Evolutionary conservation across 2,888 invertebrate species (phyloP).

Genomic region (Dioctria rufipes): DNA sequence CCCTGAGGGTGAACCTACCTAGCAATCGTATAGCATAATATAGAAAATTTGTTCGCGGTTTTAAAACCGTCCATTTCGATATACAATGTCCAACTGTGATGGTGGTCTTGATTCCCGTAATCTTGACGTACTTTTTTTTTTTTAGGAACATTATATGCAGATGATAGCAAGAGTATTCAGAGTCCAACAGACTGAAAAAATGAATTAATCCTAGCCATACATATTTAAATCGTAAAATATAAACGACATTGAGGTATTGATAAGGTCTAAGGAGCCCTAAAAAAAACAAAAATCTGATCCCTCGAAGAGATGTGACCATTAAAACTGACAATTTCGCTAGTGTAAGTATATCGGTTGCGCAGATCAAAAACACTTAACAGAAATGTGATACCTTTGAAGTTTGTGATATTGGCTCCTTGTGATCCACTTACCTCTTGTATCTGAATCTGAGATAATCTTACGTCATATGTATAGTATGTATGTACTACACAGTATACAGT

Average conservation of each 20-base stretch:
- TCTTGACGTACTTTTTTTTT: neutral
- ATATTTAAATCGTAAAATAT: neutral
- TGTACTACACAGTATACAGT: neutral
- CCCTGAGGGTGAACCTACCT: neutral
- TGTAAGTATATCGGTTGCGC: neutral
- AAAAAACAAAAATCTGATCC: neutral
- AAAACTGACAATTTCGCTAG: neutral
- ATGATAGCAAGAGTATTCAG: neutral
- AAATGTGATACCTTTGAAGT: conserved; percentile 53
- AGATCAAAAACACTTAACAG: conserved; percentile 5
- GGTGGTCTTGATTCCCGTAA: conserved; percentile 8
- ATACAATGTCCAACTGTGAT: conserved; percentile 2
- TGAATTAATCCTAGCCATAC: neutral
- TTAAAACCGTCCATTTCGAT: conserved; percentile 25
- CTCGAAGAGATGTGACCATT: neutral
- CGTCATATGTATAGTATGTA: neutral
- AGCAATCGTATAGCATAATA: neutral
- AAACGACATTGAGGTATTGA: neutral
- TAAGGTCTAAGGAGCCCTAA: neutral
- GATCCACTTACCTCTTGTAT: conserved; percentile 2
- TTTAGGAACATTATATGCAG: neutral
- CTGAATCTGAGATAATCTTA: neutral
- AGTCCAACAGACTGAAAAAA: neutral
- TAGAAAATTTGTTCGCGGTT: conserved; percentile 7
- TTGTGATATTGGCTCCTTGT: conserved; percentile 15